Evolutionary conservation across 2,888 invertebrate genomes (phyloP), one percentile per base, ranked within the genome.

Genomic region (Phyto melanocephala): DNA sequence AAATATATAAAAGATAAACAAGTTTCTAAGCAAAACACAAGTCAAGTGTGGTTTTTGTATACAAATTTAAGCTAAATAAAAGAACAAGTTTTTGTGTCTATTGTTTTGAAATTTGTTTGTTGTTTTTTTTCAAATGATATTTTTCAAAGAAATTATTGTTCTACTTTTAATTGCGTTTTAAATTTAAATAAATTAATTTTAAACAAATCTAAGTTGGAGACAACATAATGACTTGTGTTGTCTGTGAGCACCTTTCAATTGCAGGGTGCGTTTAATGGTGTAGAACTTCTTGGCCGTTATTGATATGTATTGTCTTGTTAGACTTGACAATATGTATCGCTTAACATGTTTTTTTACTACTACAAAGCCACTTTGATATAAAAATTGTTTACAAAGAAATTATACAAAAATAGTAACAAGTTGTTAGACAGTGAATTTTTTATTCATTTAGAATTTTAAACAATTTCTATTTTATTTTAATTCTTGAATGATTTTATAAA

Each of bases 321-420:
- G 15, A 62, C 60, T 72, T 72, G 72, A 45, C 24, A 24, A 17
- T 20, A 1, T 35, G 60, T 72, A 62, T 72, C 72, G 62, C 17
- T 60, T 50, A 37, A 8, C 47, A 37, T 50, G 56, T 56, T 35
- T 24, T n/a, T 22, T 8, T 20, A 28, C 24, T n/a, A n/a, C 22
- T 52, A 37, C 37, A 54, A 28, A 33, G 20, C n/a, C 1, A 37
- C 20, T 20, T 37, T 8, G 33, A 2, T 28, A 28, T 7, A 28
- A 33, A 56, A 8, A 58, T 62, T 62, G 24, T 62, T 40, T 42
- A 62, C 15, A 42, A 62, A 42, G 0, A 62, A 62, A 42, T 24
- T 62, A 24, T 10, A 24, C 15, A 42, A 15, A 22, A 42, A 42
- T 28, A n/a, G n/a, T n/a, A n/a, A n/a, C n/a, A n/a, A n/a, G n/a